phyloP scores from a whole-genome alignment of 1,140 invertebrate genomes.

The Tetramorium alpestre region DNA sequence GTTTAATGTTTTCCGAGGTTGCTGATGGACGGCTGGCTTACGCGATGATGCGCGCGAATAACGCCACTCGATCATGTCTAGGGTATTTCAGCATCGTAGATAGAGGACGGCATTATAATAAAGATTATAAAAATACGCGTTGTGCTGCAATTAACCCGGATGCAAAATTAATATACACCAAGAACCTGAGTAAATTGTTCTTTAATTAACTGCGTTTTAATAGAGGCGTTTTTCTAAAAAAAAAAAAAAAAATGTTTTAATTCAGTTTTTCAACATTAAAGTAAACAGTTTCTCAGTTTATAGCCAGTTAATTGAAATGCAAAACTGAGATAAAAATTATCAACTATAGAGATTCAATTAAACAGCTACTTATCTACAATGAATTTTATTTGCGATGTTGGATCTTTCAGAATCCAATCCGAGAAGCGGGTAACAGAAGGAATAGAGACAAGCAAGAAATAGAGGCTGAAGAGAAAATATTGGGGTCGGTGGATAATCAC shows the following conservation, averaged over 20 bases:
- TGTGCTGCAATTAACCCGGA: slow-evolving; percentile 9
- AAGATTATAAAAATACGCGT: slow-evolving; percentile 46
- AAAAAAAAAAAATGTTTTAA: background rate
- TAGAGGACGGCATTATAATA: slow-evolving; percentile 27
- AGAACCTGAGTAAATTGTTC: background rate
- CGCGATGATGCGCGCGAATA: slow-evolving; percentile 58
- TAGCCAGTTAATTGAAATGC: background rate
- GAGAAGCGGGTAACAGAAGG: background rate
- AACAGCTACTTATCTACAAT: background rate
- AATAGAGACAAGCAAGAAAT: background rate
- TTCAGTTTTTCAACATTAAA: background rate
- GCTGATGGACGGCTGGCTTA: slow-evolving; percentile 55
- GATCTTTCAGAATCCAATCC: background rate
- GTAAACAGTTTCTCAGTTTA: background rate
- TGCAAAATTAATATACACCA: slow-evolving; percentile 25
- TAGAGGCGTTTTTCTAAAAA: background rate
- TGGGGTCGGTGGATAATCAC: background rate
- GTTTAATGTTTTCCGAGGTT: slow-evolving; percentile 55
- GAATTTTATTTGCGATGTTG: slow-evolving; percentile 7
- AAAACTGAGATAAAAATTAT: slow-evolving; percentile 17
- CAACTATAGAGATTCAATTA: slow-evolving; percentile 27
- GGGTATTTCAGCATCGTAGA: slow-evolving; percentile 31
- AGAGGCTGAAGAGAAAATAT: background rate
- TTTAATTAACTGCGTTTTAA: slow-evolving; percentile 24
- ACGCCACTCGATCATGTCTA: slow-evolving; percentile 54